Evolutionary conservation across 1,140 invertebrate species (phyloP).

Genomic region (Tetranychus cinnabarinus): DNA sequence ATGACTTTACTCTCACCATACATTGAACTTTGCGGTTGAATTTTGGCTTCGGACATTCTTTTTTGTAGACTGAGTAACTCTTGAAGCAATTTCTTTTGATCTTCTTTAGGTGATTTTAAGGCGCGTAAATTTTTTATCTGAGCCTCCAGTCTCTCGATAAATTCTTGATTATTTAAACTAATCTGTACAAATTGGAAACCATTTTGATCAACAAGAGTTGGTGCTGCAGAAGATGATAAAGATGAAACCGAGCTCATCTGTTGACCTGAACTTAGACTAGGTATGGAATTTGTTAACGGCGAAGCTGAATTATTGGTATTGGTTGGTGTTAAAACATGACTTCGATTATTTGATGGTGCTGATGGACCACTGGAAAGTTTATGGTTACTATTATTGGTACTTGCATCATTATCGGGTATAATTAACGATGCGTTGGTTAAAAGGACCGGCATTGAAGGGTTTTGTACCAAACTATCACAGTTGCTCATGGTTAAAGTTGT

Average conservation of each 20-base stretch:
- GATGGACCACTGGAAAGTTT: neutral
- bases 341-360: neutral
- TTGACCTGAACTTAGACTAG: no score
- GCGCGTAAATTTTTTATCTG: conserved; percentile 2
- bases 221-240: neutral
- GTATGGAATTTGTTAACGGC: neutral
- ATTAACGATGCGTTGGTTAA: neutral
- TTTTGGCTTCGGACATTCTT: conserved; percentile 1
- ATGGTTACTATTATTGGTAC: neutral
- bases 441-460: neutral
- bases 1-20: neutral
- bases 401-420: neutral
- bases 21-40: neutral
- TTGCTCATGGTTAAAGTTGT: neutral
- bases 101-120: neutral
- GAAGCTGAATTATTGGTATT: neutral
- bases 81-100: conserved; percentile 1
- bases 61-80: conserved; percentile 2
- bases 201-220: conserved; percentile 1
- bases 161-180: conserved; percentile 6
- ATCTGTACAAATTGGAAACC: conserved; percentile 5
- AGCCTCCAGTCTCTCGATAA: conserved; percentile 3
- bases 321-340: neutral
- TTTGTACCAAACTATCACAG: neutral
- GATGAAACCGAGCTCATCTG: no score